Conservation (phyloP, 2,888 invertebrate genomes). For the Morpho helenor region DNA sequence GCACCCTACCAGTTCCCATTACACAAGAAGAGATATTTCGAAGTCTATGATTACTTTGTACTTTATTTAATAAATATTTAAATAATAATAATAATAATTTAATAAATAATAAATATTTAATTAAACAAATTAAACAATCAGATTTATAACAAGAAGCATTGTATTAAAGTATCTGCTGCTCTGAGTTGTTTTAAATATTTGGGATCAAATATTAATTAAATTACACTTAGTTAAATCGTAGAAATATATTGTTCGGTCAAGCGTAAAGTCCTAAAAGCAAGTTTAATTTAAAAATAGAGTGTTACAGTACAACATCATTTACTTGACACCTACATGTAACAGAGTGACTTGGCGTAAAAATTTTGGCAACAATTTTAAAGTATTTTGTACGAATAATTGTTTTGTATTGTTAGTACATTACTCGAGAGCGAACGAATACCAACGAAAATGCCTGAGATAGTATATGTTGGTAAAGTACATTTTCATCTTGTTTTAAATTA, state of each 20-base stretch:
- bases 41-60: too few relatives aligned
- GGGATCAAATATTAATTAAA: neutral
- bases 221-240: neutral
- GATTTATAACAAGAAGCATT: too few relatives aligned
- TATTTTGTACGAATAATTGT: slow-evolving; percentile 45
- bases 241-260: slow-evolving; percentile 15
- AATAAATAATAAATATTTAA: too few relatives aligned
- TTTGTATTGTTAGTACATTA: slow-evolving; percentile 33
- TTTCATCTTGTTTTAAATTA: slow-evolving; percentile 19
- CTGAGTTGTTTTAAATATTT: neutral
- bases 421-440: slow-evolving; percentile 41
- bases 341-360: slow-evolving; percentile 49
- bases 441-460: slow-evolving; percentile 59
- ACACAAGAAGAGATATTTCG: too few relatives aligned
- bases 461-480: slow-evolving; percentile 58
- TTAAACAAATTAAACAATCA: too few relatives aligned
- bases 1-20: too few relatives aligned
- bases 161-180: neutral
- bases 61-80: too few relatives aligned
- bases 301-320: slow-evolving; percentile 31
- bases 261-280: slow-evolving; percentile 48
- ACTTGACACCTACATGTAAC: slow-evolving; percentile 21
- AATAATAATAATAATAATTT: too few relatives aligned
- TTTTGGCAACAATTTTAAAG: slow-evolving; percentile 60
- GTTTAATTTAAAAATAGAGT: slow-evolving; percentile 33